phyloP scores from a whole-genome alignment of 2,797 vertebrate species.

The Intellagama lesueurii region DNA sequence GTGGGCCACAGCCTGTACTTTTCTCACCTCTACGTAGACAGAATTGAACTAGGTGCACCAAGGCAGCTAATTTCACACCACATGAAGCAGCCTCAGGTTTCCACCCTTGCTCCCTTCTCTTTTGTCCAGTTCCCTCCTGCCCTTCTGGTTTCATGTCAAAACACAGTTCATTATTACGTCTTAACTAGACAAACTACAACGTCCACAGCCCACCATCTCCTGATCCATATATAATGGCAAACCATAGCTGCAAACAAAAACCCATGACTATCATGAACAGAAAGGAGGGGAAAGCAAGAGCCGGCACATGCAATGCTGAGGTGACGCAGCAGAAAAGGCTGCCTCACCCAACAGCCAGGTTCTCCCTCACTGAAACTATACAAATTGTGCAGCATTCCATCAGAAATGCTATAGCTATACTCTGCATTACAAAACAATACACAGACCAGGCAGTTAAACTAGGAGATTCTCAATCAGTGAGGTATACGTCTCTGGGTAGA shows the following conservation, averaged over 20 bases:
- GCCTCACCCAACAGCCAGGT: neutral
- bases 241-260: neutral
- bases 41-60: neutral
- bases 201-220: neutral
- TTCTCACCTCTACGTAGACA: no score
- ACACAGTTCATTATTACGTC: no score
- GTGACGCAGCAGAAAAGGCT: neutral
- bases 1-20: no score
- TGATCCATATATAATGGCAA: neutral
- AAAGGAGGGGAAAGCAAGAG: neutral
- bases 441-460: neutral
- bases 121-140: no score
- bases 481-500: no score
- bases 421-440: neutral
- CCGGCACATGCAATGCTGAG: neutral
- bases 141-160: neutral
- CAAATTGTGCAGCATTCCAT: no score
- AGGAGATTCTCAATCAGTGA: no score
- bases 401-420: neutral
- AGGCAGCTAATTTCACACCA: neutral
- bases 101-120: no score
- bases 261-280: neutral
- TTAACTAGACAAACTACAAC: neutral
- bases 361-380: neutral
- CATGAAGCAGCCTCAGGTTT: neutral